Conservation (phyloP, 1,140 invertebrate genomes). For the Trichonephila clavipes region DNA sequence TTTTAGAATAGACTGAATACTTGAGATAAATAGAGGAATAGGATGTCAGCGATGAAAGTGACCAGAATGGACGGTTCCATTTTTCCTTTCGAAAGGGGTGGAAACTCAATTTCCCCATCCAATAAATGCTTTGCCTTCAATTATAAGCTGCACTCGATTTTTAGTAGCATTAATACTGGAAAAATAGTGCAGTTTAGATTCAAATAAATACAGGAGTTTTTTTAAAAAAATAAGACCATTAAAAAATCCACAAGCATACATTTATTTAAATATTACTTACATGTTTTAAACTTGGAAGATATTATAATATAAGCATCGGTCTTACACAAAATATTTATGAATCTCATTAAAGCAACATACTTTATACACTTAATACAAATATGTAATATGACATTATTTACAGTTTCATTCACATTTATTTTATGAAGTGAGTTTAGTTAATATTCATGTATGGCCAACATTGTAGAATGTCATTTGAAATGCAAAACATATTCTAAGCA, state of each 20-base stretch:
- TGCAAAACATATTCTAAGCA: no score
- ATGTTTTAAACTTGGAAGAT: conserved; percentile 27
- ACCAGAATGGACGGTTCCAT: no score
- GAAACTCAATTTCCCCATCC: no score
- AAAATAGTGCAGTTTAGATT: no score
- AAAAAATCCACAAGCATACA: neutral
- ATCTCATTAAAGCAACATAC: conserved; percentile 36
- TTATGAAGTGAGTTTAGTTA: neutral
- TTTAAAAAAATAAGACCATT: neutral
- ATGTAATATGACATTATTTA: conserved; percentile 4
- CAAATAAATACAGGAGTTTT: no score
- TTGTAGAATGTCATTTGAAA: neutral
- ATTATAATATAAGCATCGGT: conserved; percentile 5
- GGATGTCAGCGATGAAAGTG: no score
- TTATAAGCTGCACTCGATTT: no score
- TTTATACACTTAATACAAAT: conserved; percentile 34
- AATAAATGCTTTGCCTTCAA: no score
- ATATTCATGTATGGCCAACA: neutral
- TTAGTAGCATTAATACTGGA: no score
- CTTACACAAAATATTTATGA: conserved; percentile 49
- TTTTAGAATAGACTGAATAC: no score
- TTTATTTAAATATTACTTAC: conserved; percentile 35
- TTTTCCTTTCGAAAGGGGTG: no score
- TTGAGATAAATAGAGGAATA: no score
- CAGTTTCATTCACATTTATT: neutral